Percentiles rank a stretch among this genome's conserved stretches.
Conservation (phyloP, 2,113 vertebrate species). For the Syngnathus typhle region DNA sequence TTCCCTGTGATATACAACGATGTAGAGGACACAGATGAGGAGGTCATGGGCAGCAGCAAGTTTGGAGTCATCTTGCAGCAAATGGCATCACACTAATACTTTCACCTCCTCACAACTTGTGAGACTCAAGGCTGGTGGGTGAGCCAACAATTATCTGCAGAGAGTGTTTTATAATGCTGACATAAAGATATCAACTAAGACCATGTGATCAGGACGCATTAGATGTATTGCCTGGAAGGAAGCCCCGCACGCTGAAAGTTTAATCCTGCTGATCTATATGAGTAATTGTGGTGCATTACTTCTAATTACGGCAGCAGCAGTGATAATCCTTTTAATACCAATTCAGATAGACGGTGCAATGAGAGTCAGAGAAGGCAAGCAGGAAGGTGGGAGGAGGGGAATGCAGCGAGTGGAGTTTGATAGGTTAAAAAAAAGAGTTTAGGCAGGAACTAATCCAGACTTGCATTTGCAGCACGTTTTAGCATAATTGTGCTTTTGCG, state of each 20-base stretch:
- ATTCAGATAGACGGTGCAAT: constrained; percentile 55
- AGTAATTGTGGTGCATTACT: constrained; percentile 64
- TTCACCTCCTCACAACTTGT: constrained; percentile 4
- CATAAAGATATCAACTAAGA: constrained; percentile 48
- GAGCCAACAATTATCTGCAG: constrained; percentile 35
- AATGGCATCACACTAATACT: constrained; percentile 13
- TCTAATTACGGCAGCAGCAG: constrained; percentile 67
- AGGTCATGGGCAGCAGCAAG: background rate
- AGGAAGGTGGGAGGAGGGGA: constrained; percentile 22
- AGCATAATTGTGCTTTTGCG: background rate
- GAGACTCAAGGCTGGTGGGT: constrained; percentile 17
- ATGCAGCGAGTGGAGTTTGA: constrained; percentile 17
- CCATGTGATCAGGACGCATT: constrained; percentile 47
- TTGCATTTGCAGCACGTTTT: background rate
- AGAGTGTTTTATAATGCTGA: constrained; percentile 40
- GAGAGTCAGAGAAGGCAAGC: constrained; percentile 33
- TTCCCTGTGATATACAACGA: constrained; percentile 16
- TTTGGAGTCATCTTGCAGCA: constrained; percentile 7
- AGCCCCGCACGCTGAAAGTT: constrained; percentile 59
- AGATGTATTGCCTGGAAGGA: constrained; percentile 50
- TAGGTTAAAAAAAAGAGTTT: constrained; percentile 4
- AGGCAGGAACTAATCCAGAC: constrained; percentile 5
- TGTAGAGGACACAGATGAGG: constrained; percentile 17
- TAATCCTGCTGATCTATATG: constrained; percentile 68
- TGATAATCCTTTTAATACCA: constrained; percentile 72